Conservation (phyloP, 2,113 vertebrate genomes). For the Asarcornis scutulata region DNA sequence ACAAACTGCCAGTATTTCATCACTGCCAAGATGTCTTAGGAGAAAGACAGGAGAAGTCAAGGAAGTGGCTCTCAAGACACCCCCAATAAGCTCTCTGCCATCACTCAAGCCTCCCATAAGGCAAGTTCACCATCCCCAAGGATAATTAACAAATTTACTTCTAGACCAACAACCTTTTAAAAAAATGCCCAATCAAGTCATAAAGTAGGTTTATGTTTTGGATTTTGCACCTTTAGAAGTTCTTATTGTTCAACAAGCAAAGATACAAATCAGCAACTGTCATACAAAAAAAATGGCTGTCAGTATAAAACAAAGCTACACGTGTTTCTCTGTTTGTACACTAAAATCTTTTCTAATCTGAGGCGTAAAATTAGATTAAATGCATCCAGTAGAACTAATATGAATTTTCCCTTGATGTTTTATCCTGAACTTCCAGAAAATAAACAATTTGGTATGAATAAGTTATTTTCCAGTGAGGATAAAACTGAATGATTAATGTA, state of each 20-base stretch:
- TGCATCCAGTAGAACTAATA: neutral
- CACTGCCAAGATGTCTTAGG: conserved; percentile 68
- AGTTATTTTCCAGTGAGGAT: neutral
- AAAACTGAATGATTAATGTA: neutral
- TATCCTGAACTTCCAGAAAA: neutral
- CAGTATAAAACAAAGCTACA: neutral
- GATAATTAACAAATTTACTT: conserved; percentile 45
- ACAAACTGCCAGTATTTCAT: conserved; percentile 70
- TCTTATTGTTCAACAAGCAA: conserved; percentile 6
- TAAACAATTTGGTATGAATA: neutral
- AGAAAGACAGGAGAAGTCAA: conserved; percentile 66
- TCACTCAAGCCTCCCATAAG: conserved; percentile 57
- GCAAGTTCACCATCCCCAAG: conserved; percentile 35
- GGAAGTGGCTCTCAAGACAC: conserved; percentile 65
- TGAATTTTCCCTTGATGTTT: neutral
- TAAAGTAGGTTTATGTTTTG: neutral
- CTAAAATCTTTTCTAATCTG: neutral
- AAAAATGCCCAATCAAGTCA: neutral
- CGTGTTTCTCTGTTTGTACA: neutral
- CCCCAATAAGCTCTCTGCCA: conserved; percentile 70
- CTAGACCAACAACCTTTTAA: conserved; percentile 15
- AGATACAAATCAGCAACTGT: neutral
- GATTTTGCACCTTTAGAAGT: conserved; percentile 22
- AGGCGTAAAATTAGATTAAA: neutral
- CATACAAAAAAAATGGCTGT: neutral